These are phyloP conservation scores for Sarcophaga caerulescens DNA, from an alignment of 2,888 invertebrate genomes.

Conservation along the genomic window DNA sequence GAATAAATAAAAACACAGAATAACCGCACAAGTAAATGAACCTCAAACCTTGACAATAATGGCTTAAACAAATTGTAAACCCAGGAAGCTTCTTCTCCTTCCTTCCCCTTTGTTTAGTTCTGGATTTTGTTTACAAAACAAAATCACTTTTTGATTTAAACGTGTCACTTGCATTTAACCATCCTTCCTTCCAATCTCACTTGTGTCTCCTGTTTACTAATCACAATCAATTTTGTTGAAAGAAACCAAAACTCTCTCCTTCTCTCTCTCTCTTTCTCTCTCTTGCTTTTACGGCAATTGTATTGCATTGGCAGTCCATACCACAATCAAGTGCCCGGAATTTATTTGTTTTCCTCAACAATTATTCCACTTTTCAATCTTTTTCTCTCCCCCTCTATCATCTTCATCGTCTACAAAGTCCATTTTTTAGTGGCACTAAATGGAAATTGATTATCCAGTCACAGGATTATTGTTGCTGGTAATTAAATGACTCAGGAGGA, in stretches of 20 bases:
- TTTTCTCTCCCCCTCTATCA: too few species aligned
- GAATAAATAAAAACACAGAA: too few species aligned
- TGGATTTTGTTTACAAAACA: slow-evolving; percentile 39
- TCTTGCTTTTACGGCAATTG: neutral
- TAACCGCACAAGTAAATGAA: too few species aligned
- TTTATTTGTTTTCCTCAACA: slow-evolving; percentile 54
- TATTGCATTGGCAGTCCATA: neutral
- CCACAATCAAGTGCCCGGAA: slow-evolving; percentile 49
- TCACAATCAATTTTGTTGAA: slow-evolving; percentile 24
- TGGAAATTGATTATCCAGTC: slow-evolving; percentile 65
- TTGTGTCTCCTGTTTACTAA: neutral
- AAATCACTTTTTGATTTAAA: slow-evolving; percentile 57
- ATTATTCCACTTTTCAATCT: slow-evolving; percentile 36
- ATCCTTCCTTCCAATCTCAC: neutral
- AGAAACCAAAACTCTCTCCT: slow-evolving; percentile 18
- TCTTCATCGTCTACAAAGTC: neutral
- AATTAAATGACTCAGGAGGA: slow-evolving; percentile 53
- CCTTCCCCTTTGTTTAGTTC: neutral
- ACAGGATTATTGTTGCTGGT: slow-evolving; percentile 47
- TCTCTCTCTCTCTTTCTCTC: neutral
- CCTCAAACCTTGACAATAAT: too few species aligned
- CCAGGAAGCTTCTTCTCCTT: too few species aligned
- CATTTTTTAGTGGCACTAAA: slow-evolving; percentile 23
- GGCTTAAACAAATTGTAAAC: too few species aligned
- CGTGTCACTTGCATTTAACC: slow-evolving; percentile 43